These are phyloP conservation scores for Chymomyza caudatula DNA, from an alignment of 2,888 invertebrate species.

Conservation along the genomic window DNA sequence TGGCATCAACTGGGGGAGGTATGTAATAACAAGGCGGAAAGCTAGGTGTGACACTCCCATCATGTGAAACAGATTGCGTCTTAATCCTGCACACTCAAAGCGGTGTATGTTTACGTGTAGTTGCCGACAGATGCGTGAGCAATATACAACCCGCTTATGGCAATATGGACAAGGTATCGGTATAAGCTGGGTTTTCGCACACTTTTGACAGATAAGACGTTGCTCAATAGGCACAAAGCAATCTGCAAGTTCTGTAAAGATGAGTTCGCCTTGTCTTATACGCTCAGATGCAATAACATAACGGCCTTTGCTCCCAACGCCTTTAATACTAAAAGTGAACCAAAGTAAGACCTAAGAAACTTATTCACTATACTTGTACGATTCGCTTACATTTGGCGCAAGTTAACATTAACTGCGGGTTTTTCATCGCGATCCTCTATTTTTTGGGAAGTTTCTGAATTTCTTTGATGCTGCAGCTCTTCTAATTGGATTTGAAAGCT, in stretches of 20 bases:
- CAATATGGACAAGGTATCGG: slow-evolving; percentile 86
- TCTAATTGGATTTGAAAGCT: slow-evolving; percentile 40
- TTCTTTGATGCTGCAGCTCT: slow-evolving; percentile 29
- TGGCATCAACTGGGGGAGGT: slow-evolving; percentile 79
- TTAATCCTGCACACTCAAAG: slow-evolving; percentile 85
- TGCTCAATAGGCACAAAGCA: slow-evolving; percentile 84
- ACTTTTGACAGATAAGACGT: slow-evolving; percentile 84
- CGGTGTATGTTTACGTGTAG: slow-evolving; percentile 81
- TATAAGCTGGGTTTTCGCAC: slow-evolving; percentile 81
- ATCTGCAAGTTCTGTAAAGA: slow-evolving; percentile 90
- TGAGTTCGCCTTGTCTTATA: slow-evolving; percentile 83
- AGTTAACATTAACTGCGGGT: slow-evolving; percentile 29
- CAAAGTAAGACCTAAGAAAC: neutral
- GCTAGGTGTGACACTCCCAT: slow-evolving; percentile 83
- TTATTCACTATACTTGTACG: neutral
- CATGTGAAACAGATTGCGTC: slow-evolving; percentile 84
- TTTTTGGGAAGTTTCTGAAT: slow-evolving; percentile 4
- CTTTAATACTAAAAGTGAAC: slow-evolving; percentile 20
- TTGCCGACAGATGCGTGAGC: slow-evolving; percentile 82
- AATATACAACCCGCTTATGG: slow-evolving; percentile 82
- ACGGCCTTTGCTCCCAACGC: slow-evolving; percentile 44
- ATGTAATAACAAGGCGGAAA: slow-evolving; percentile 79
- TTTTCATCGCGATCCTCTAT: neutral
- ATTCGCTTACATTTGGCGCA: neutral
- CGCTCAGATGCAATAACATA: slow-evolving; percentile 79